phyloP scores from a whole-genome alignment of 2,113 vertebrate genomes.

The Oryzias woworae region DNA sequence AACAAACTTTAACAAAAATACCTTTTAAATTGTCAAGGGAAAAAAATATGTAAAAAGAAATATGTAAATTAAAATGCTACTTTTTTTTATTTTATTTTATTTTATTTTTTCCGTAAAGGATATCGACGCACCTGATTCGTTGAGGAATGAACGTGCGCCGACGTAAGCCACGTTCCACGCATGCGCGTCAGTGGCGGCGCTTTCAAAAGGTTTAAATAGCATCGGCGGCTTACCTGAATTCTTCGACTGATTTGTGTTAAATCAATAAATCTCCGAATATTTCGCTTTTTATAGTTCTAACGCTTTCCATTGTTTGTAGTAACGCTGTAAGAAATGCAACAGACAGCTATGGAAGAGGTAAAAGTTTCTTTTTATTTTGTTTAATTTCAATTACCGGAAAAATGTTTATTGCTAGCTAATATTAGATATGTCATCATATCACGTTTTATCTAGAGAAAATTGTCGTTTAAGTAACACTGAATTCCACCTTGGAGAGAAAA shows the following conservation, averaged over 20 bases:
- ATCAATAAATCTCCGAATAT: no score
- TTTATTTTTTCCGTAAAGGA: no score
- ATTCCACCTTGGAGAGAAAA: no score
- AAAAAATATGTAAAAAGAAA: no score
- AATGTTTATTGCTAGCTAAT: neutral
- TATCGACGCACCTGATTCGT: neutral
- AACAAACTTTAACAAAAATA: no score
- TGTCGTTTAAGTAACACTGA: no score
- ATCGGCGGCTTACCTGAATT: neutral
- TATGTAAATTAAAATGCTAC: no score
- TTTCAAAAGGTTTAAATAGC: constrained; percentile 52
- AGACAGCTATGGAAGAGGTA: constrained; percentile 64
- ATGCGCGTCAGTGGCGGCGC: constrained; percentile 26
- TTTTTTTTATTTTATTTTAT: no score
- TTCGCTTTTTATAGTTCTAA: no score
- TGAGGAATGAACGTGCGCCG: neutral
- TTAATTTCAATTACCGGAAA: neutral
- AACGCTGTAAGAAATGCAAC: constrained; percentile 29
- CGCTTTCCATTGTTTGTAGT: neutral
- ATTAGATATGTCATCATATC: no score
- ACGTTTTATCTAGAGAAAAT: no score
- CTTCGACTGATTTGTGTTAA: neutral
- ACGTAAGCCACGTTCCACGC: constrained; percentile 25
- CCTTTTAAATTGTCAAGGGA: no score
- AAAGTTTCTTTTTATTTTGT: neutral